Percentiles rank a stretch among this genome's conserved stretches.
phyloP scores from a whole-genome alignment of 2,113 vertebrate genomes.

The Bettongia penicillata region DNA sequence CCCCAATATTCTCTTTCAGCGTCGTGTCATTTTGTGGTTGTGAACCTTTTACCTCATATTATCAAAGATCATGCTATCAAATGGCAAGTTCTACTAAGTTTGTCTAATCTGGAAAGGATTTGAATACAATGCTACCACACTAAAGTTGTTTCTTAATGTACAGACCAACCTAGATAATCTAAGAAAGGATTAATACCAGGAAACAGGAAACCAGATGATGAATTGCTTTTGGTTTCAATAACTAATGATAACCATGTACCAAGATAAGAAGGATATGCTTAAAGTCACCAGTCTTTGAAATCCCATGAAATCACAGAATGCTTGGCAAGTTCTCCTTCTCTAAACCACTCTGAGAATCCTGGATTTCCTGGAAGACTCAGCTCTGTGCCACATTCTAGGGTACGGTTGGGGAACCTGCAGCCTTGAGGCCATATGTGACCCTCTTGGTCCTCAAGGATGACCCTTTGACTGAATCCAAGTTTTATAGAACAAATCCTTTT shows the following conservation, averaged over 20 bases:
- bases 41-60: not conserved
- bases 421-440: too few species aligned
- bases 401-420: too few species aligned
- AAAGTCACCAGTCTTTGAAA: not conserved
- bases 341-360: not conserved
- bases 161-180: not conserved
- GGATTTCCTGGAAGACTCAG: not conserved
- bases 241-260: not conserved
- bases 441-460: too few species aligned
- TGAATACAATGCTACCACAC: not conserved
- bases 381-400: not conserved
- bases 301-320: not conserved
- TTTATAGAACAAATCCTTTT: too few species aligned
- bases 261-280: not conserved
- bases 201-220: not conserved
- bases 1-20: not conserved
- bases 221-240: not conserved
- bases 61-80: not conserved
- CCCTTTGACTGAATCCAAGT: too few species aligned
- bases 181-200: not conserved
- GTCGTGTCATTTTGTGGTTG: not conserved
- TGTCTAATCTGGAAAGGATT: not conserved
- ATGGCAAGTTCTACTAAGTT: not conserved
- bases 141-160: not conserved
- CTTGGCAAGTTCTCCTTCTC: not conserved